Evolutionary conservation across 2,888 invertebrate genomes (phyloP).

Genomic region (Nephrocerus scutellatus): DNA sequence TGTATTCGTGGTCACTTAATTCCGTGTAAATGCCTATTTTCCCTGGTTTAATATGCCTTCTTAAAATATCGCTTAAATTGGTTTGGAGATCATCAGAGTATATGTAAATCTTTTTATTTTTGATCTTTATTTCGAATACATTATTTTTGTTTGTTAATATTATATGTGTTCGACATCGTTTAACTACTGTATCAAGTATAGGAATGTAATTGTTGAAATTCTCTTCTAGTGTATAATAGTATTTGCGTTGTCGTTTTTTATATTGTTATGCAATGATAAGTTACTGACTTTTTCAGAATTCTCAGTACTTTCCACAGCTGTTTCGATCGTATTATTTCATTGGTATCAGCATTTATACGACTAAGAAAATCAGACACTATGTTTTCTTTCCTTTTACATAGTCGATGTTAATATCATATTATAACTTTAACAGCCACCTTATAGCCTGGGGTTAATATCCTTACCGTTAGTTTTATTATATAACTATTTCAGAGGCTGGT

Average conservation of each 20-base stretch:
- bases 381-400: constrained; percentile 11
- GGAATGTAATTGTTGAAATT: constrained; percentile 2
- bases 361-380: constrained; percentile 10
- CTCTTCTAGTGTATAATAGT: constrained; percentile 9
- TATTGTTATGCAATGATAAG: constrained; percentile 4
- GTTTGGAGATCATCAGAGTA: too few species aligned
- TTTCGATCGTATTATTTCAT: too few species aligned
- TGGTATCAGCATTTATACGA: constrained; percentile 5
- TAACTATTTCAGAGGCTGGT: constrained; percentile 13
- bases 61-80: too few species aligned
- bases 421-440: constrained; percentile 9
- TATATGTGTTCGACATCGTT: constrained; percentile 8
- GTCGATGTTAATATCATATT: constrained; percentile 6
- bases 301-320: too few species aligned
- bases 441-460: constrained; percentile 6
- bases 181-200: constrained; percentile 6
- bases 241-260: neutral
- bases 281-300: too few species aligned
- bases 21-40: too few species aligned
- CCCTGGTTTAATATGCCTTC: too few species aligned
- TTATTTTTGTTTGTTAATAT: constrained; percentile 15
- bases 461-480: constrained; percentile 2
- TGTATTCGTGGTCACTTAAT: too few species aligned
- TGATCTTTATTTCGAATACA: too few species aligned
- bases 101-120: too few species aligned